Evolutionary conservation across 2,797 vertebrate genomes (phyloP).

Genomic region (Sebastolobus alascanus): DNA sequence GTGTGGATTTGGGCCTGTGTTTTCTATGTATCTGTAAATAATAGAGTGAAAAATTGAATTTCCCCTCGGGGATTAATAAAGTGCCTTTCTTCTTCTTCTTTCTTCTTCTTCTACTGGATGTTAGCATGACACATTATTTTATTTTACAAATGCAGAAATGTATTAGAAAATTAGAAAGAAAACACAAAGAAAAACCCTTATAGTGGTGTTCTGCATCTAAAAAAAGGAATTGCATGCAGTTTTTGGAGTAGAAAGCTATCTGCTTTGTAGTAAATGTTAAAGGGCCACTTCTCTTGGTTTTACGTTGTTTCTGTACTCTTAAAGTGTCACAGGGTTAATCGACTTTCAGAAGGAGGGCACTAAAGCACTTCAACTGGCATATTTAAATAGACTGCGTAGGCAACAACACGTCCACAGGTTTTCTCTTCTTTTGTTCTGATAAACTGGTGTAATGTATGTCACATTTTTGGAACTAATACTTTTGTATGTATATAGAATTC

Average conservation of each 20-base stretch:
- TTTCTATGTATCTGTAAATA: no score
- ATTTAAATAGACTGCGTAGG: conserved; percentile 47
- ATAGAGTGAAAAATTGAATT: no score
- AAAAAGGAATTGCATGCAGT: neutral
- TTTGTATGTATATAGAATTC: neutral
- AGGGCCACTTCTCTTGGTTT: conserved; percentile 31
- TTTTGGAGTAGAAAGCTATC: neutral
- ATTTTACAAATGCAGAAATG: neutral
- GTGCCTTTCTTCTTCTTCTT: no score
- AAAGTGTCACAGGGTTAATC: conserved; percentile 29
- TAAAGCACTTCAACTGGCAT: neutral
- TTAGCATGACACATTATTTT: neutral
- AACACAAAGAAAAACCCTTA: neutral
- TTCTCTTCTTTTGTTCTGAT: neutral
- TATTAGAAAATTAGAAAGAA: neutral
- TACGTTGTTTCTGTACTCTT: conserved; percentile 10
- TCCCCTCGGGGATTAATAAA: no score
- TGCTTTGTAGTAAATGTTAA: conserved; percentile 32
- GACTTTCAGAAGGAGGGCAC: conserved; percentile 25
- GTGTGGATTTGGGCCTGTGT: no score
- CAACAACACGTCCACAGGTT: neutral
- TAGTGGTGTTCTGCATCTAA: neutral
- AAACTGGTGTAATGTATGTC: neutral
- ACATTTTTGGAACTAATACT: neutral
- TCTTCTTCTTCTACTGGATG: neutral